These are phyloP conservation scores for Acronicta alni DNA, from an alignment of 2,888 invertebrate genomes.

Conservation along the genomic window DNA sequence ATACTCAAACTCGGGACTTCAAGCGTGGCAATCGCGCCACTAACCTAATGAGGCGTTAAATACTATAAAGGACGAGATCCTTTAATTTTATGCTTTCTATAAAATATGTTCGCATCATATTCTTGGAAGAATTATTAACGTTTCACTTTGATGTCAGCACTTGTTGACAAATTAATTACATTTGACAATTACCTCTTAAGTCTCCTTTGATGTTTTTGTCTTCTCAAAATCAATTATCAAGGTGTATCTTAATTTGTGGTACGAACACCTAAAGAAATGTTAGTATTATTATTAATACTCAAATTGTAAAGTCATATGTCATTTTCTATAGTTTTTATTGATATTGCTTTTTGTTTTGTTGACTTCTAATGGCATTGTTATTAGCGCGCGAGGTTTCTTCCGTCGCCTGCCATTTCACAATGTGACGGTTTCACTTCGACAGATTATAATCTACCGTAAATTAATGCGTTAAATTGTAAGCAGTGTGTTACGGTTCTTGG, in stretches of 20 bases:
- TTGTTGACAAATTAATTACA: slow-evolving; percentile 82
- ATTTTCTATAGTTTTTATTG: not conserved
- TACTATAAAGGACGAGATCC: not conserved
- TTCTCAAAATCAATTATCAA: slow-evolving; percentile 61
- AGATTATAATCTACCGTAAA: no score
- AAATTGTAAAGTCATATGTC: not conserved
- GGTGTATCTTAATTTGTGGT: slow-evolving; percentile 30
- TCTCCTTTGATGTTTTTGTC: slow-evolving; percentile 73
- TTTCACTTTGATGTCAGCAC: slow-evolving; percentile 56
- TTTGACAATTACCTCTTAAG: slow-evolving; percentile 69
- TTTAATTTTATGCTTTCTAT: slow-evolving; percentile 16
- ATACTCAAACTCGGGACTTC: no score
- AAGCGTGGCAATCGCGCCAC: no score
- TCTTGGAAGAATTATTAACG: slow-evolving; percentile 72
- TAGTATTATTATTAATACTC: slow-evolving; percentile 1
- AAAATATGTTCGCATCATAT: slow-evolving; percentile 51
- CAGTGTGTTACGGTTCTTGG: no score
- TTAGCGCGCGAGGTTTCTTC: no score
- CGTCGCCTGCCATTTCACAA: no score
- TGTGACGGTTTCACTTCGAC: no score
- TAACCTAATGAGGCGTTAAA: not conserved
- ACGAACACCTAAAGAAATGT: slow-evolving; percentile 22
- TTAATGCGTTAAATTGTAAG: no score
- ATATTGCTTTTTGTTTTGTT: not conserved
- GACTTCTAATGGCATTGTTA: not conserved